Base-by-base conservation (phyloP, 2,113 vertebrate genomes). In the Erinaceus europaeus region DNA sequence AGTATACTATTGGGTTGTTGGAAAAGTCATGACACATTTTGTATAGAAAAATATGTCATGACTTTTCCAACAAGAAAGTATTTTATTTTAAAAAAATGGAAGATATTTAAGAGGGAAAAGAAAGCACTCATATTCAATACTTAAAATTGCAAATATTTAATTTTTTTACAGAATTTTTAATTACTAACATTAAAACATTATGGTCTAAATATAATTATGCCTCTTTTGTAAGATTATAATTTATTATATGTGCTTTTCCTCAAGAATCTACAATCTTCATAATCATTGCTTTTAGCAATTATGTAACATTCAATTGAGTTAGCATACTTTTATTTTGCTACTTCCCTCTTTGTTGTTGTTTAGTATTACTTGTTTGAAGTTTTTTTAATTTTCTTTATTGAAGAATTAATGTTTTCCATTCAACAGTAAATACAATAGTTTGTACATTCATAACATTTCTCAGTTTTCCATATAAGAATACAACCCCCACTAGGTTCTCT, bases 231-330 rank as follows among this genome's bases (percentile, higher is more conserved):
- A 83, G 21, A 55, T 23, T n/a, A 81, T 4, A 48, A 36, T 23
- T 21, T 86, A 50, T 4, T 73, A 72, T 85, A 4, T 85, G 10
- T 82, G 13, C 59, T 82, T 90, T 93, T 65, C 14, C 11, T 69
- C 34, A 90, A 90, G 29, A 88, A 79, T 61, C 67, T 64, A 52
- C 27, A 61, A 0, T 86, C 29, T 82, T 78, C 25, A 48, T 91
- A 62, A 34, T 69, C 20, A 59, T 71, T 89, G 53, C 9, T 65
- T 71, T 75, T 59, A 82, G 42, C 61, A 79, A n/a, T 14, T 32
- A 53, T 75, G 18, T 76, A 76, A 86, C 21, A 89, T 48, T 90
- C 42, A 3, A 71, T 46, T 57, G 32, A 72, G 20, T 92, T 79
- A 69, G 13, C 53, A 8, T 65, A 62, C 34, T n/a, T 34, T 36